Percentiles rank a stretch among this genome's conserved stretches.
Conservation (phyloP, 2,797 vertebrate species). For the Trachops cirrhosus region DNA sequence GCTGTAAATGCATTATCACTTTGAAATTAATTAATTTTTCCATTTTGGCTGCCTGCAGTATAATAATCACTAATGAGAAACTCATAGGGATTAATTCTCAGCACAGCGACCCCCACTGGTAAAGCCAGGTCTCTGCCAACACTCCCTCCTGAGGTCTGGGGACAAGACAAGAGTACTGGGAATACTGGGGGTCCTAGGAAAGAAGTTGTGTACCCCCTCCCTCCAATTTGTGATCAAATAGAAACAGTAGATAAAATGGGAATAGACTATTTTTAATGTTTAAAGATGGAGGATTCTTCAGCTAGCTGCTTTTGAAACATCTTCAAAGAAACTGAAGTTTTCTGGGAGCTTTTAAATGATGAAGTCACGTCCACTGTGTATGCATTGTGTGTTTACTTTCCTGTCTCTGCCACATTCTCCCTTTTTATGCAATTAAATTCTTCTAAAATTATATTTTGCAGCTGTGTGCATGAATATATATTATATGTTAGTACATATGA, state of each 20-base stretch:
- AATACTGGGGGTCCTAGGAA: background rate
- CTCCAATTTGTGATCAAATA: background rate
- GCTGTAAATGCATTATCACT: slow-evolving; percentile 75
- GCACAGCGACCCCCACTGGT: slow-evolving; percentile 59
- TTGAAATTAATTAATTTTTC: slow-evolving; percentile 76
- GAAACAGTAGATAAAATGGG: background rate
- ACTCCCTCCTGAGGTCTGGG: background rate
- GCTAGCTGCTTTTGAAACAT: background rate
- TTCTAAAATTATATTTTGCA: background rate
- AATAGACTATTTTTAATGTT: background rate
- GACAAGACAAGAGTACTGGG: too few relatives aligned
- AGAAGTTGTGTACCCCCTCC: background rate
- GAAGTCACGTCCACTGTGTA: background rate
- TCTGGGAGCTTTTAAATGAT: background rate
- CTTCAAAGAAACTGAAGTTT: background rate
- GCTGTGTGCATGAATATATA: background rate
- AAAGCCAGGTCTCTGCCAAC: background rate
- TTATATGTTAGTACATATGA: background rate
- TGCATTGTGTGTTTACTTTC: background rate
- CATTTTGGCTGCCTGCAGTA: slow-evolving; percentile 65
- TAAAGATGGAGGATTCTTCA: background rate
- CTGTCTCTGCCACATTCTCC: background rate
- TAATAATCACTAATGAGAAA: slow-evolving; percentile 79
- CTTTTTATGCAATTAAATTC: background rate
- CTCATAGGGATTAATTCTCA: slow-evolving; percentile 38